A percentile compares a stretch with the other conserved stretches of the same genome.
Conservation (phyloP, 1,140 invertebrate species). For the Drosophila obscura region DNA sequence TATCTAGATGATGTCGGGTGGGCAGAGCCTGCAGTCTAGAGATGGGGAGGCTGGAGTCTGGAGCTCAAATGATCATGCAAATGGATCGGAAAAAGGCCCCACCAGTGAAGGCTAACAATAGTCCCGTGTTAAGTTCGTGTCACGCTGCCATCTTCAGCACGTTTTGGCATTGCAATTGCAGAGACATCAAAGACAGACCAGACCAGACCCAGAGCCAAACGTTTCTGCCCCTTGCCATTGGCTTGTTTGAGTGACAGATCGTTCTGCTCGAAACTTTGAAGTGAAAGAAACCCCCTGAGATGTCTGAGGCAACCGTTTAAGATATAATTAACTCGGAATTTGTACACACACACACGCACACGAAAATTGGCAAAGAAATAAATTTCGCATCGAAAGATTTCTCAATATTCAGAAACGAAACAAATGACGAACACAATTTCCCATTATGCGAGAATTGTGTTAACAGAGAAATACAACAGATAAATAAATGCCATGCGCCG, state of each 20-base stretch:
- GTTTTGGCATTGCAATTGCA: slow-evolving; percentile 15
- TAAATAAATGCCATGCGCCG: slow-evolving; percentile 7
- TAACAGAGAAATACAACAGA: slow-evolving; percentile 42
- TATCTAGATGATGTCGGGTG: slow-evolving; percentile 19
- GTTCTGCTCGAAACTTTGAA: slow-evolving; percentile 33
- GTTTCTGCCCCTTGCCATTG: slow-evolving; percentile 24
- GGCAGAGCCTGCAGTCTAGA: not conserved
- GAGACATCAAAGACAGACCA: slow-evolving; percentile 56
- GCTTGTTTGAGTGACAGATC: slow-evolving; percentile 51
- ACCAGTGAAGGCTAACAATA: too few species aligned
- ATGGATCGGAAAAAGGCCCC: too few species aligned
- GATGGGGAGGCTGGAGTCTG: slow-evolving; percentile 7
- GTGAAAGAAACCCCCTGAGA: slow-evolving; percentile 9
- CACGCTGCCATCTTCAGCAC: slow-evolving; percentile 17
- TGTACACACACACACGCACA: not conserved
- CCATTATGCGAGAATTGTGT: slow-evolving; percentile 75
- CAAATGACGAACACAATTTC: slow-evolving; percentile 69
- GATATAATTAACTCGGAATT: slow-evolving; percentile 41
- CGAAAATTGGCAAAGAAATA: slow-evolving; percentile 13
- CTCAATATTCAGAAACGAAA: slow-evolving; percentile 32
- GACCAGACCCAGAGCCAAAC: not conserved
- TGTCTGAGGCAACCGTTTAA: slow-evolving; percentile 42
- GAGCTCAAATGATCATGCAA: too few species aligned
- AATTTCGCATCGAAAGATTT: slow-evolving; percentile 13
- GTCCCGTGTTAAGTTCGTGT: not conserved